A percentile compares a stretch with the other conserved stretches of the same genome.
These are phyloP conservation scores for Sinonovacula constricta DNA, from an alignment of 1,140 invertebrate species.

Conservation along the genomic window DNA sequence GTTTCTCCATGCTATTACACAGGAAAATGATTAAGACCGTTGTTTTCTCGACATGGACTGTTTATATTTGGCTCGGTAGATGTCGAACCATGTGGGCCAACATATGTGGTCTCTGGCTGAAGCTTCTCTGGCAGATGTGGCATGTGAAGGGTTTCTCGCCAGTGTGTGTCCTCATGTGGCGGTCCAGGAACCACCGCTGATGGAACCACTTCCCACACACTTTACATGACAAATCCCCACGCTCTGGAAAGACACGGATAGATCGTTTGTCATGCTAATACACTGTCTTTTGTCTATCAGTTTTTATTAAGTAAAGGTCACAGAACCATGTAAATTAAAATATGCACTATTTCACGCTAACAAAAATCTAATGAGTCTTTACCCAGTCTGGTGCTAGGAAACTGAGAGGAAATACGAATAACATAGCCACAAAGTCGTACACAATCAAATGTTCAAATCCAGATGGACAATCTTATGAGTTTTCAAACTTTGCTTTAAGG, in stretches of 20 bases:
- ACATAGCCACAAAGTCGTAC: slow-evolving; percentile 97
- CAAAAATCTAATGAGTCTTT: slow-evolving; percentile 80
- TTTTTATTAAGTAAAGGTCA: background rate
- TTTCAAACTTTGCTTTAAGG: slow-evolving; percentile 60
- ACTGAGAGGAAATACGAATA: no score
- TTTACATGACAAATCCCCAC: background rate
- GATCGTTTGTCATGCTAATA: background rate
- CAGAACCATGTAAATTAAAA: background rate
- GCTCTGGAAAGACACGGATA: no score
- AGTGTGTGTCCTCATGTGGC: slow-evolving; percentile 67
- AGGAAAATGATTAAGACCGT: no score
- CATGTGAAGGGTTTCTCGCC: slow-evolving; percentile 64
- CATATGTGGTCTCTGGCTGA: slow-evolving; percentile 14
- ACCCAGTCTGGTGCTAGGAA: no score
- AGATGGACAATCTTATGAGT: slow-evolving; percentile 81
- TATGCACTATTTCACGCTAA: background rate
- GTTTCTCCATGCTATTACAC: no score
- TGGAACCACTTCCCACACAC: slow-evolving; percentile 29
- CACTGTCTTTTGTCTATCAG: background rate
- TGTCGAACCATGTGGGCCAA: slow-evolving; percentile 82
- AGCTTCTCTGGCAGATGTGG: slow-evolving; percentile 89
- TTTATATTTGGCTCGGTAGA: slow-evolving; percentile 63
- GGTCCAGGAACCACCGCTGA: slow-evolving; percentile 12
- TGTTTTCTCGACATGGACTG: no score
- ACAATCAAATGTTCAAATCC: slow-evolving; percentile 87